Conservation (phyloP, 2,113 vertebrate species). For the Pheucticus melanocephalus region DNA sequence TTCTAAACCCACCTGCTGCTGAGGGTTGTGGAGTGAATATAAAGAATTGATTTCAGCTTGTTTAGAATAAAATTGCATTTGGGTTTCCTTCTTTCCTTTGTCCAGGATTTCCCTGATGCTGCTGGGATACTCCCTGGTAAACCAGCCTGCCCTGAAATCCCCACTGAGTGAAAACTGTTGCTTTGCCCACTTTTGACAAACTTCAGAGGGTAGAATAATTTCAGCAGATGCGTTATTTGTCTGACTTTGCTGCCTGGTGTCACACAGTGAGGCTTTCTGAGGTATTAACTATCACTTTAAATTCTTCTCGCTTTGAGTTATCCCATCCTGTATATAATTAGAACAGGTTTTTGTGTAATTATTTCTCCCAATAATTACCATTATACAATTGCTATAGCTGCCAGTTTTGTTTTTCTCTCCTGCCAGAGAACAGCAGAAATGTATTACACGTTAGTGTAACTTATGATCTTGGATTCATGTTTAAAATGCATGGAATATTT, state of each 20-base stretch:
- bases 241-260: not conserved
- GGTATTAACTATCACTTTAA: conserved; percentile 1
- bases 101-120: not conserved
- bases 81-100: not conserved
- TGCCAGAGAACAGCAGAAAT: conserved; percentile 19
- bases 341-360: conserved; percentile 41
- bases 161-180: accelerated
- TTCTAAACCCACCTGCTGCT: not conserved
- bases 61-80: not conserved
- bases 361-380: conserved; percentile 51
- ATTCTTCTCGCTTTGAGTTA: not conserved
- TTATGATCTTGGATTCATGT: conserved; percentile 30
- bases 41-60: not conserved
- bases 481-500: conserved; percentile 70
- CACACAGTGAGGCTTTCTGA: not conserved
- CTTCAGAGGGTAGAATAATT: not conserved
- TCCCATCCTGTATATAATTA: not conserved
- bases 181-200: not conserved
- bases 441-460: conserved; percentile 11
- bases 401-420: conserved; percentile 49
- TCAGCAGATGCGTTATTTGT: not conserved
- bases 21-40: not conserved
- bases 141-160: not conserved
- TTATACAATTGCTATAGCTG: conserved; percentile 38
- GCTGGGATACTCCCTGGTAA: not conserved